Conservation (phyloP, 2,888 invertebrate species). For the Andrena praecox region DNA sequence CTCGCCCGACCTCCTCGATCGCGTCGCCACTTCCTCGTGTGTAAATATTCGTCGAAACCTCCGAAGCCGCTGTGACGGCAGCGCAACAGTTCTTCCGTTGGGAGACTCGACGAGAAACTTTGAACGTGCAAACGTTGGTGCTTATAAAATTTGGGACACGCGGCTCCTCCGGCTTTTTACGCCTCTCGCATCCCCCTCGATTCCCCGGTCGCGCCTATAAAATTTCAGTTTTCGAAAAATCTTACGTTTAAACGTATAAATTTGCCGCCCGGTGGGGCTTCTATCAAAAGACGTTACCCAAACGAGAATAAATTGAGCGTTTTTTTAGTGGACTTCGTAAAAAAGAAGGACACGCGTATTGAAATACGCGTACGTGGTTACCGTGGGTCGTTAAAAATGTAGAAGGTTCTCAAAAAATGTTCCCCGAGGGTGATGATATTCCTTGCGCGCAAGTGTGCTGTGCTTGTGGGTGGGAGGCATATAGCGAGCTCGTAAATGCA, state of each 20-base stretch:
- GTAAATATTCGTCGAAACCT: slow-evolving; percentile 18
- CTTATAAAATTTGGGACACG: neutral
- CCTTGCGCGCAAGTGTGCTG: neutral
- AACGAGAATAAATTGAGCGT: slow-evolving; percentile 44
- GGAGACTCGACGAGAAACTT: slow-evolving; percentile 19
- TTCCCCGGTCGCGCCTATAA: slow-evolving; percentile 7
- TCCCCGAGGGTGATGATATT: slow-evolving; percentile 24
- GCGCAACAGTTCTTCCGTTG: neutral
- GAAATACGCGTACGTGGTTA: slow-evolving; percentile 30
- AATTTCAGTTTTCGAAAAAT: slow-evolving; percentile 29
- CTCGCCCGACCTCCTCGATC: slow-evolving; percentile 42
- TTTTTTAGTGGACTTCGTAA: slow-evolving; percentile 19
- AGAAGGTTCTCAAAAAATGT: slow-evolving; percentile 32
- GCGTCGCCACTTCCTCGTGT: slow-evolving; percentile 14
- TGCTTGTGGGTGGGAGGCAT: neutral
- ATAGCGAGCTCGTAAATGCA: neutral
- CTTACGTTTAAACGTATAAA: slow-evolving; percentile 52
- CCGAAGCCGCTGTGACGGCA: slow-evolving; percentile 27
- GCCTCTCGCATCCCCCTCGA: neutral
- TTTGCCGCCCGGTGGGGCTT: slow-evolving; percentile 14
- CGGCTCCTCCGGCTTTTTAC: neutral
- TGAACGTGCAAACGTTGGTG: slow-evolving; percentile 17
- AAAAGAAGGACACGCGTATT: slow-evolving; percentile 35
- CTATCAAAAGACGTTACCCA: slow-evolving; percentile 51
- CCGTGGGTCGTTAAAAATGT: slow-evolving; percentile 38